Evolutionary conservation across 1,140 invertebrate species (phyloP).

Genomic region (Holcopasites calliopsidis): DNA sequence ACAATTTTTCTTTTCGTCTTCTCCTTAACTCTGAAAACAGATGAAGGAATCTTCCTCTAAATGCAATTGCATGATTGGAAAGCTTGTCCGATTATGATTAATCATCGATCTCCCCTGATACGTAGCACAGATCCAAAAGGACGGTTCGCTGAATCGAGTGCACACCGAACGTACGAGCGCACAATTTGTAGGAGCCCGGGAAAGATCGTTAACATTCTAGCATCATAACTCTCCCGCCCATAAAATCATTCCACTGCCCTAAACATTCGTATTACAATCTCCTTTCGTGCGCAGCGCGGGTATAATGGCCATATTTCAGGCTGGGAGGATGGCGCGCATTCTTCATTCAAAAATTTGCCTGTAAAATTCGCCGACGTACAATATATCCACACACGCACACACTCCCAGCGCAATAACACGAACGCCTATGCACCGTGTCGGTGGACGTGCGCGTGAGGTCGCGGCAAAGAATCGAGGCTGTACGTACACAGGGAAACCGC

Average conservation of each 20-base stretch:
- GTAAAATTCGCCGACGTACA: constrained; percentile 22
- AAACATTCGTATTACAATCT: constrained; percentile 24
- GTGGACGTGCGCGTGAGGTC: constrained; percentile 14
- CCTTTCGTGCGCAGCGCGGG: background rate
- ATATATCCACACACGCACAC: background rate
- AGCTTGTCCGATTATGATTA: no score
- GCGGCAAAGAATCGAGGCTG: constrained; percentile 25
- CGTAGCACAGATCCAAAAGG: no score
- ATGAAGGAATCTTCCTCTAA: background rate
- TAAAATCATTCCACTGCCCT: background rate
- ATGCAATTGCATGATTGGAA: no score
- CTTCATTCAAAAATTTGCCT: constrained; percentile 22
- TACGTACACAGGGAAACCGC: constrained; percentile 7
- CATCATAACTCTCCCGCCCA: background rate
- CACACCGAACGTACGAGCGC: no score
- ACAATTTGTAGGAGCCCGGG: background rate
- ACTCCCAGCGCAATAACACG: background rate
- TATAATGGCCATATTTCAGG: constrained; percentile 9
- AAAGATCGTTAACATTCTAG: background rate
- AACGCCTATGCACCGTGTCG: background rate
- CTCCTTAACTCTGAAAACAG: background rate
- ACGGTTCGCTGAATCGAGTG: background rate
- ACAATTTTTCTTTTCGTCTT: no score
- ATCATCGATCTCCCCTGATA: no score
- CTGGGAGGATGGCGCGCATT: background rate